Evolutionary conservation across 2,113 vertebrate species (phyloP).

Genomic region (Corythornis madagascariensis): DNA sequence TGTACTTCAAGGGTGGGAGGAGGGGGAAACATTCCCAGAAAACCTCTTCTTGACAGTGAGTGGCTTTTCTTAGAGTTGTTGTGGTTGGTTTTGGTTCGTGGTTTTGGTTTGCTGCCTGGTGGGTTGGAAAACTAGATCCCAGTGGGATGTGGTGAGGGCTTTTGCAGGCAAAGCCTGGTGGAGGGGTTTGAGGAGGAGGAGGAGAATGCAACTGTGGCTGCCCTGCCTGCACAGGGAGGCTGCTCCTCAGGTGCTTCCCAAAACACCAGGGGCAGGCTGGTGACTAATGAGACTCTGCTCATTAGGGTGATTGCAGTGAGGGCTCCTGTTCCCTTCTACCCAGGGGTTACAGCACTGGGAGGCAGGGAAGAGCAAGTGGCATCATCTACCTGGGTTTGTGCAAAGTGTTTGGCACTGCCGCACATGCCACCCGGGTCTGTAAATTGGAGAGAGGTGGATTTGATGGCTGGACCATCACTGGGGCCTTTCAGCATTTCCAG

Average conservation of each 20-base stretch:
- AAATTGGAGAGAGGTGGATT: background rate
- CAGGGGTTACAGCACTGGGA: too few species aligned
- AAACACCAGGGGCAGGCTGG: too few species aligned
- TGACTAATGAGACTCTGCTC: too few species aligned
- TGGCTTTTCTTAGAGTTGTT: background rate
- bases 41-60: background rate
- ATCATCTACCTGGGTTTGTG: background rate
- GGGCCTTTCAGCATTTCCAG: too few species aligned
- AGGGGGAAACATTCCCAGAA: background rate
- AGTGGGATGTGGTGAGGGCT: accelerated
- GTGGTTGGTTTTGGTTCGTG: background rate
- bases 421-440: background rate
- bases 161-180: accelerated
- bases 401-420: background rate
- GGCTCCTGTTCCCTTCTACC: too few species aligned
- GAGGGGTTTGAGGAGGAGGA: background rate
- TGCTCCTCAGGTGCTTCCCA: too few species aligned
- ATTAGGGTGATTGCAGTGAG: too few species aligned
- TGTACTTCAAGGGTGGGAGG: background rate
- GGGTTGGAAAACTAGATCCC: background rate
- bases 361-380: background rate
- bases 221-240: accelerated
- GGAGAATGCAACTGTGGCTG: background rate
- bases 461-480: background rate
- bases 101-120: background rate